A percentile compares a stretch with the other conserved stretches of the same genome.
Conservation (phyloP, 1,140 invertebrate genomes). For the Macrobrachium nipponense region DNA sequence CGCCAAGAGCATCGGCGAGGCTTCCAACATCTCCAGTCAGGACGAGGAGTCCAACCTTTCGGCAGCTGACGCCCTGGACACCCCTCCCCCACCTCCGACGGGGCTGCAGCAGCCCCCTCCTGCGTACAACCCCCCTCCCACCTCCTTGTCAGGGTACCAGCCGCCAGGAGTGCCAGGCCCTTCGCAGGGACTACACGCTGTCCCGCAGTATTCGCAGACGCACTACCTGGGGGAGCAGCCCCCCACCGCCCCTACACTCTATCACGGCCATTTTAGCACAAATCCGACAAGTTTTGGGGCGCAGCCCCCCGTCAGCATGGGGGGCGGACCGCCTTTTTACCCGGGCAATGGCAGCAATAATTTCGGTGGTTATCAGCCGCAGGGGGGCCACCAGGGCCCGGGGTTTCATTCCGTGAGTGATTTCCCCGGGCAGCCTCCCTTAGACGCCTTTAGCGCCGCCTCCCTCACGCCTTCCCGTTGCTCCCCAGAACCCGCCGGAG, state of each 20-base stretch:
- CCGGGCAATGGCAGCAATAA: constrained; percentile 56
- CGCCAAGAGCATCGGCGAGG: constrained; percentile 61
- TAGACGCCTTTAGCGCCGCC: constrained; percentile 43
- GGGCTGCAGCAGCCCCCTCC: constrained; percentile 62
- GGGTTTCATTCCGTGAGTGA: constrained; percentile 63
- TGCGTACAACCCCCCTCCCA: constrained; percentile 50
- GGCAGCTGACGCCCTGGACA: constrained; percentile 58
- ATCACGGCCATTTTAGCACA: constrained; percentile 64
- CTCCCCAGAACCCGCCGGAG: constrained; percentile 43
- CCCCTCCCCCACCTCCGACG: constrained; percentile 57
- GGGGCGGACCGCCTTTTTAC: constrained; percentile 44
- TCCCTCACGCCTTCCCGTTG: constrained; percentile 6
- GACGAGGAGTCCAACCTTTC: constrained; percentile 63
- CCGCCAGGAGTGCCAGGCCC: constrained; percentile 52
- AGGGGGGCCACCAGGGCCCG: constrained; percentile 63
- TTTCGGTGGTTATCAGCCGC: constrained; percentile 46
- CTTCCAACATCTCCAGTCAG: constrained; percentile 63
- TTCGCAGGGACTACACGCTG: constrained; percentile 42
- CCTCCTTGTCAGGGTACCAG: constrained; percentile 52
- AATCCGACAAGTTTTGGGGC: constrained; percentile 50
- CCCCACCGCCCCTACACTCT: constrained; percentile 57
- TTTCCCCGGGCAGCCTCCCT: constrained; percentile 60
- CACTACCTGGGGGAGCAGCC: constrained; percentile 54
- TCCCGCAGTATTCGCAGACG: constrained; percentile 64
- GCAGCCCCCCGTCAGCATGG: constrained; percentile 44